Evolutionary conservation across 2,113 vertebrate species (phyloP).

Genomic region (Coptodon bakossiorum): DNA sequence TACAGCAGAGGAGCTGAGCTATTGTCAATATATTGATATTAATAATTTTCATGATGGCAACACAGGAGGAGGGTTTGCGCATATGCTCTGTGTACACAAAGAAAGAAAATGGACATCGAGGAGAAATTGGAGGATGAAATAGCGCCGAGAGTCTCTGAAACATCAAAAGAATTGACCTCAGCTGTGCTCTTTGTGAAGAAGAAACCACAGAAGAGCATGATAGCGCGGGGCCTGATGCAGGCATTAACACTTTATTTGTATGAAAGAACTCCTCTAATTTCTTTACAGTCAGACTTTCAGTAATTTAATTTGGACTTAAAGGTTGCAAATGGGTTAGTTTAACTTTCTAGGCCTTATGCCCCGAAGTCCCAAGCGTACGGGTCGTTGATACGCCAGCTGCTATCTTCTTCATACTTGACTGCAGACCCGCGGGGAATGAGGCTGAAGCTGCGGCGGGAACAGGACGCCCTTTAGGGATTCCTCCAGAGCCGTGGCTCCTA

Average conservation of each 20-base stretch:
- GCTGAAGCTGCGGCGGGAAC: slow-evolving; percentile 21
- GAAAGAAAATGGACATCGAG: background rate
- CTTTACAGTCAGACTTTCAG: background rate
- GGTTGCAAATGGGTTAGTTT: background rate
- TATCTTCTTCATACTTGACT: slow-evolving; percentile 52
- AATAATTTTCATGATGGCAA: background rate
- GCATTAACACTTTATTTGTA: background rate
- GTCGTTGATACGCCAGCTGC: slow-evolving; percentile 45
- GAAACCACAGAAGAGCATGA: background rate
- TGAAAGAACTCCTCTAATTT: background rate
- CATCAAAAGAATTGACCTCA: background rate
- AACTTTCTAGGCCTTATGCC: slow-evolving; percentile 19
- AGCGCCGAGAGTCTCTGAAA: background rate
- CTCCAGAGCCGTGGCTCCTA: slow-evolving; percentile 13
- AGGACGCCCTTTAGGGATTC: slow-evolving; percentile 17
- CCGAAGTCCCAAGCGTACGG: slow-evolving; percentile 18
- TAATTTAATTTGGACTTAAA: slow-evolving; percentile 3
- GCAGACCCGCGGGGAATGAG: slow-evolving; percentile 27
- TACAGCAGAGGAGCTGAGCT: slow-evolving; percentile 18
- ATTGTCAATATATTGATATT: slow-evolving; percentile 55
- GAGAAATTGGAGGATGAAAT: background rate
- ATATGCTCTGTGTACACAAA: background rate
- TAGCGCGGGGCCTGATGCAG: background rate
- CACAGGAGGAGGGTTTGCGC: background rate
- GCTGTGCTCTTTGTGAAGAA: background rate